Evolutionary conservation across 2,797 vertebrate genomes (phyloP), one percentile per base, ranked within the genome.

Genomic region (Eospalax fontanierii): DNA sequence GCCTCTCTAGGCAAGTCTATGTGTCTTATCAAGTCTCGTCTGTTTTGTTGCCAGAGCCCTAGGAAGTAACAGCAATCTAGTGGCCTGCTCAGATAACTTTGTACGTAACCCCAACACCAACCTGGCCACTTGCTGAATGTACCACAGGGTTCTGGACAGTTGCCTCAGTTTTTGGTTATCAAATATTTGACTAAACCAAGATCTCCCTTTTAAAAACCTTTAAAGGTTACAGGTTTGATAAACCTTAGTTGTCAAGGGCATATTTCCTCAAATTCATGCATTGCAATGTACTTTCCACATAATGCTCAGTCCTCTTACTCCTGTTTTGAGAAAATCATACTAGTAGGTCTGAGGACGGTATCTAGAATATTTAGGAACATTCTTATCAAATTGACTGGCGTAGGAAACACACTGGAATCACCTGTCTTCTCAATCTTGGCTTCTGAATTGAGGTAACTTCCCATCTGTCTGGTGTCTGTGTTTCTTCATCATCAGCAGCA

Each of bases 351-450:
- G 75, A 66, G 38, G 92, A 74, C 1, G 66, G 11, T 19, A 50
- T 54, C 82, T 76, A 87, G 79, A 71, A 38, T 79, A 59, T 78
- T 90, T 94, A 93, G 40, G 24, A 87, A 90, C 78, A 73, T 66
- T 86, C 12, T 88, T 88, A 78, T 68, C 26, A 84, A n/a, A 57
- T 33, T 68, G 66, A 82, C 40, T 22, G 92, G 35, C n/a, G 12
- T 30, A 68, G 30, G 73, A 91, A 90, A 54, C 24, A 2, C n/a
- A 43, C 6, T 33, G 68, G 54, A 85, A 90, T 4, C 33, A 59
- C n/a, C 35, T 89, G 24, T 74, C 59, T 88, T 90, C 89, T 89
- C 33, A 88, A 1, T 81, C 18, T 71, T 94, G 54, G 65, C 57
- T 59, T 88, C 30, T 95, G 76, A n/a, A 87, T n/a, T 71, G 89